phyloP scores from a whole-genome alignment of 2,113 vertebrate genomes.

The Centropus unirufus region DNA sequence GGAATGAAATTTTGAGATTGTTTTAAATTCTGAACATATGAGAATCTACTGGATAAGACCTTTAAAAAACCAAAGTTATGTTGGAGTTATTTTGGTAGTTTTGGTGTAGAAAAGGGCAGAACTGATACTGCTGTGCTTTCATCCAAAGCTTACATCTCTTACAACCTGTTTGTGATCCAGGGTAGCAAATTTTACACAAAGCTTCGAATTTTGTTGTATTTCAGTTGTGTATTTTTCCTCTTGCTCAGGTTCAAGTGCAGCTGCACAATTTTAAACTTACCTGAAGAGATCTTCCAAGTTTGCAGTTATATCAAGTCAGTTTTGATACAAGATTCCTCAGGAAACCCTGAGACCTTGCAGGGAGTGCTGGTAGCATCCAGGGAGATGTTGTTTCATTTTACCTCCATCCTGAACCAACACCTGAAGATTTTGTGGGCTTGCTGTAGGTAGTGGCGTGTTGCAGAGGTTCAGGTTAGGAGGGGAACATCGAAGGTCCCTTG shows the following conservation, averaged over 20 bases:
- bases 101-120: background rate
- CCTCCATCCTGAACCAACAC: background rate
- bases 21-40: background rate
- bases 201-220: background rate
- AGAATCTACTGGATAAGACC: background rate
- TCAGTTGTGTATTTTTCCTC: background rate
- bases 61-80: background rate
- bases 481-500: background rate
- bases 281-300: background rate
- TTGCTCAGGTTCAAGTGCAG: background rate
- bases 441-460: background rate
- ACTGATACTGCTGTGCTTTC: background rate
- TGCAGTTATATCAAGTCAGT: background rate
- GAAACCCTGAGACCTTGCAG: background rate
- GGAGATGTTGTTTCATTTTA: background rate
- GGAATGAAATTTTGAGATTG: background rate
- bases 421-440: background rate
- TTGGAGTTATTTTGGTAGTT: background rate
- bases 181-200: background rate
- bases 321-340: background rate
- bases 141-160: background rate
- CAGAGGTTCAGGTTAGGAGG: background rate
- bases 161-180: fast-evolving
- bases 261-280: background rate
- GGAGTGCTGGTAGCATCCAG: background rate